Evolutionary conservation across 2,113 vertebrate species (phyloP).

Genomic region (Strigops habroptila): DNA sequence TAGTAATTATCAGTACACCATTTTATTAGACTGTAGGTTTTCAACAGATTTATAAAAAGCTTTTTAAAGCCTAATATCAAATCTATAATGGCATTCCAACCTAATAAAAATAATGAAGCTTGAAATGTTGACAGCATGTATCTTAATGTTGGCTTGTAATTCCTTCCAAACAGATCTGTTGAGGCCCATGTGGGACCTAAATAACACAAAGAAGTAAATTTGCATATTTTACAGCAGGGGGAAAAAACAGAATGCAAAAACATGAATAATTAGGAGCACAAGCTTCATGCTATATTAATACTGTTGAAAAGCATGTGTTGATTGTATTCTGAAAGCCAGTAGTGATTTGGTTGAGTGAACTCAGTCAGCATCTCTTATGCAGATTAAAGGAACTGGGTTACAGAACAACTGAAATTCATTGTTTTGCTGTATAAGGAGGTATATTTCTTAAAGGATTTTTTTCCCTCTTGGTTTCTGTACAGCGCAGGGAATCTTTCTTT

Average conservation of each 20-base stretch:
- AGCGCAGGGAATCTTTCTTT: background rate
- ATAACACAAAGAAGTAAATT: constrained; percentile 70
- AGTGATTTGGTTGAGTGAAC: constrained; percentile 67
- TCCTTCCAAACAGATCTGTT: constrained; percentile 56
- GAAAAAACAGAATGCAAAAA: constrained; percentile 67
- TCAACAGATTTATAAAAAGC: constrained; percentile 64
- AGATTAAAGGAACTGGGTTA: constrained; percentile 71
- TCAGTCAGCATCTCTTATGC: constrained; percentile 63
- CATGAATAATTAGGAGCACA: constrained; percentile 65
- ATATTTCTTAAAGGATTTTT: constrained; percentile 42
- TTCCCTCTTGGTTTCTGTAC: background rate
- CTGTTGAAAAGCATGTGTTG: constrained; percentile 65
- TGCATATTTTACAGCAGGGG: constrained; percentile 69
- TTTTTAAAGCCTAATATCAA: constrained; percentile 72
- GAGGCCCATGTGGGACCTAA: constrained; percentile 57
- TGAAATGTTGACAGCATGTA: constrained; percentile 62
- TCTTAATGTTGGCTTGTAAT: constrained; percentile 62
- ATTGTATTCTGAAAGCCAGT: constrained; percentile 62
- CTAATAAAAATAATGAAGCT: constrained; percentile 72
- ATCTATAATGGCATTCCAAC: constrained; percentile 61
- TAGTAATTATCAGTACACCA: constrained; percentile 62
- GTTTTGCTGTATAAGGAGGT: constrained; percentile 48
- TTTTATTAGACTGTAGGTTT: constrained; percentile 68
- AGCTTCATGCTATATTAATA: constrained; percentile 70
- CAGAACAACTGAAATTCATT: constrained; percentile 61